Percentiles rank a stretch among this genome's conserved stretches.
phyloP scores from a whole-genome alignment of 2,113 vertebrate genomes.

The Gymnogyps californianus region DNA sequence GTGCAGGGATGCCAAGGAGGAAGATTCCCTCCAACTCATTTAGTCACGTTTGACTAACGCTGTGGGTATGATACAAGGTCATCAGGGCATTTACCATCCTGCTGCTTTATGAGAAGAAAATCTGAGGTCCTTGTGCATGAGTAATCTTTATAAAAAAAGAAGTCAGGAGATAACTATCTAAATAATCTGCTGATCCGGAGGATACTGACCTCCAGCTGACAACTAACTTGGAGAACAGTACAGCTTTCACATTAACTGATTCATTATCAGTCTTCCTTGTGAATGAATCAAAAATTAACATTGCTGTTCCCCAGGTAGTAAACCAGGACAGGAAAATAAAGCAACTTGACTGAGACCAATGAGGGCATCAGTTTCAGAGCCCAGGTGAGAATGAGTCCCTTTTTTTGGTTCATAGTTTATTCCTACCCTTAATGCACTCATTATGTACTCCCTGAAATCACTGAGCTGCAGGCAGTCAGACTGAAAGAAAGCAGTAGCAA shows the following conservation, averaged over 20 bases:
- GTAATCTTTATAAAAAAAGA: neutral
- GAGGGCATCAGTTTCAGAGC: neutral
- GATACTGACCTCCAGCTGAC: neutral
- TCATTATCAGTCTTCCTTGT: neutral
- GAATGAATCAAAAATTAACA: neutral
- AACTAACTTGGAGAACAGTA: neutral
- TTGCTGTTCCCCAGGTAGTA: accelerated
- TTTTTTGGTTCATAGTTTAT: neutral
- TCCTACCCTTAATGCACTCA: neutral
- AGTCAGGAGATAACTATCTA: neutral
- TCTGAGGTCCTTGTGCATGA: neutral
- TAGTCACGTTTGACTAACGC: neutral
- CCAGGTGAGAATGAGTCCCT: neutral
- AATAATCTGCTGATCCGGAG: neutral
- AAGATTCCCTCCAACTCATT: neutral
- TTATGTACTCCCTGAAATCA: neutral
- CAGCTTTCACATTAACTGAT: neutral
- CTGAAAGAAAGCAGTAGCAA: neutral
- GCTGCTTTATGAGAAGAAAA: neutral
- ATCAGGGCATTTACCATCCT: neutral
- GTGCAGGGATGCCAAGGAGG: neutral
- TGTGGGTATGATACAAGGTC: neutral
- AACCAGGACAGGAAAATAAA: neutral
- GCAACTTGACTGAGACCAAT: neutral
- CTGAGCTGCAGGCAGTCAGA: neutral